Conservation (phyloP, 2,113 vertebrate species). For the Pipra filicauda region DNA sequence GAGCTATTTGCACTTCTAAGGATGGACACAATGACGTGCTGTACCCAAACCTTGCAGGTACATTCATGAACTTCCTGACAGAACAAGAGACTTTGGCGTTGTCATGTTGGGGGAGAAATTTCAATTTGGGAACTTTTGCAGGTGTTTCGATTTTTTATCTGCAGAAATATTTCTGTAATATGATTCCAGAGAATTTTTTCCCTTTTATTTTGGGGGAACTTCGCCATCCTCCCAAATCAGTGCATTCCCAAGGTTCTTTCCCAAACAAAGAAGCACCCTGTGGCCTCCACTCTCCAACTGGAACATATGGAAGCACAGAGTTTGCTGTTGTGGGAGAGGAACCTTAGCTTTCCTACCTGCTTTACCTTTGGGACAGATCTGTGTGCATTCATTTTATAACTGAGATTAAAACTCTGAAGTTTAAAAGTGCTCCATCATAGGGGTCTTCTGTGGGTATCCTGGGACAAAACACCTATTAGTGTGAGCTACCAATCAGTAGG, state of each 20-base stretch:
- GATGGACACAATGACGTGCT: fast-evolving
- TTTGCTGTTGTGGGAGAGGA: background rate
- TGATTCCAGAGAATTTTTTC: background rate
- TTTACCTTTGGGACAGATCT: background rate
- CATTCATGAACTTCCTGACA: background rate
- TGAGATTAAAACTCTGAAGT: background rate
- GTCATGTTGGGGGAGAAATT: background rate
- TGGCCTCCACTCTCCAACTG: fast-evolving
- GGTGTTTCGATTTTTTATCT: background rate
- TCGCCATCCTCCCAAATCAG: background rate
- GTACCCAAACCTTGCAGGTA: background rate
- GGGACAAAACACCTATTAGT: background rate
- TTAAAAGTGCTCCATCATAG: background rate
- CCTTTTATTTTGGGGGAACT: background rate
- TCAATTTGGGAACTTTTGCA: background rate
- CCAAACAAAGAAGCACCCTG: background rate
- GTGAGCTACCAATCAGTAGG: background rate
- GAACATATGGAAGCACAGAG: background rate
- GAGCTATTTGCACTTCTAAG: background rate
- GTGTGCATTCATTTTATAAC: background rate
- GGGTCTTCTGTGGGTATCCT: background rate
- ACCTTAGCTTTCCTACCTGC: background rate
- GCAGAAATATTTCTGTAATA: background rate
- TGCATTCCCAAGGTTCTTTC: background rate
- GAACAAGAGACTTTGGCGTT: background rate